phyloP scores from a whole-genome alignment of 2,113 vertebrate genomes.

The Copsychus sechellarum region DNA sequence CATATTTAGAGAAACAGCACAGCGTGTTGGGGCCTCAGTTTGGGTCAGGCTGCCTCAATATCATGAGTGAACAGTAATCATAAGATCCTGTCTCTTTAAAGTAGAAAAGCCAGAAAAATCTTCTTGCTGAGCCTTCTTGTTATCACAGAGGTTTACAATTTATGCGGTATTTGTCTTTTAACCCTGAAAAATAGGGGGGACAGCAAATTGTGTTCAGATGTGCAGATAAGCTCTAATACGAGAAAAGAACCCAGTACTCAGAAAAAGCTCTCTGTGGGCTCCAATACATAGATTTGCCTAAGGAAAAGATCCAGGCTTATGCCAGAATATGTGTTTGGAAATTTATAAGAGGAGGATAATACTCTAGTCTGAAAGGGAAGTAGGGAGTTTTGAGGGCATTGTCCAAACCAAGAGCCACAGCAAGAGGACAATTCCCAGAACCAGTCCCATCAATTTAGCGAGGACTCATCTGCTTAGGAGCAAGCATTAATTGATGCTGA shows the following conservation, averaged over 20 bases:
- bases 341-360: not conserved
- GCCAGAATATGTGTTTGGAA: not conserved
- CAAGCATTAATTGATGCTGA: not conserved
- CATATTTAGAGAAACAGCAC: rapidly evolving
- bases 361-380: not conserved
- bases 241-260: not conserved
- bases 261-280: not conserved
- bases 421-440: not conserved
- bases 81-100: not conserved
- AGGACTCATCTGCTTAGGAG: not conserved
- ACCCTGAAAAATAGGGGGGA: not conserved
- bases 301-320: not conserved
- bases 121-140: not conserved
- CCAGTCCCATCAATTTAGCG: not conserved
- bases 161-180: not conserved
- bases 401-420: not conserved
- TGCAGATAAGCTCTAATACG: not conserved
- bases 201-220: not conserved
- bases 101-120: not conserved
- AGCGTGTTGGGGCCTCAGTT: not conserved
- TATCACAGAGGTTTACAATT: not conserved
- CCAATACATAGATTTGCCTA: not conserved
- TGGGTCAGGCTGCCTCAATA: not conserved
- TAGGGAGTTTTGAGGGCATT: not conserved
- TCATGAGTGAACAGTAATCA: not conserved